Evolutionary conservation across 92 coral and sea anemone genomes (phyloP).

Genomic region (Pocillopora meandrina): DNA sequence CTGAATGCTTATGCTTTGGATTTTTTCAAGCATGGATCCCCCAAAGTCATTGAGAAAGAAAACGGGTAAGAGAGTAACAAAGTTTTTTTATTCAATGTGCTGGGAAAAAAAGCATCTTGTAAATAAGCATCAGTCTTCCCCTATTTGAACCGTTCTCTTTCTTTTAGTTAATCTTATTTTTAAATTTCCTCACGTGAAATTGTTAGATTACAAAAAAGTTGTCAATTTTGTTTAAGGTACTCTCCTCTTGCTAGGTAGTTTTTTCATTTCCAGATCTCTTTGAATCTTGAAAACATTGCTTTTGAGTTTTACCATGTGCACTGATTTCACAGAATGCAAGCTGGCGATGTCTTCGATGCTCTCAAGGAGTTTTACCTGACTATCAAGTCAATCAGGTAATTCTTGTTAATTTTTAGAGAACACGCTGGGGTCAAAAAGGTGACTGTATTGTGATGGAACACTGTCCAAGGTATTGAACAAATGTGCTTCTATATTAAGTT

Average conservation of each 20-base stretch:
- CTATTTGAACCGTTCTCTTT: not conserved
- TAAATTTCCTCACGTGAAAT: too few species aligned
- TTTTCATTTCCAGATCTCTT: not conserved
- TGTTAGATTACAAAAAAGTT: too few species aligned
- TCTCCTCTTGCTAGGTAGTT: not conserved
- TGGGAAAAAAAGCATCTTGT: too few species aligned
- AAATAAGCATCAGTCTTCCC: too few species aligned
- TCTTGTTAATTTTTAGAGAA: not conserved
- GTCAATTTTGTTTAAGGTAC: not conserved
- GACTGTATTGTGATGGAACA: not conserved
- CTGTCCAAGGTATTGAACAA: not conserved
- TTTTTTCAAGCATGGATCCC: slow-evolving; percentile 73
- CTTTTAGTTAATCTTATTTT: too few species aligned
- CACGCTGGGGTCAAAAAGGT: too few species aligned
- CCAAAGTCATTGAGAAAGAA: slow-evolving; percentile 27
- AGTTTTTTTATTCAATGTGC: not conserved
- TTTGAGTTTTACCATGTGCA: not conserved
- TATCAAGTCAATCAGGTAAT: slow-evolving; percentile 63
- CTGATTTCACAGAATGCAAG: slow-evolving; percentile 35
- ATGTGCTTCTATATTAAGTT: not conserved
- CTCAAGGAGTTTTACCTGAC: slow-evolving; percentile 65
- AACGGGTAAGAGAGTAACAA: slow-evolving; percentile 43
- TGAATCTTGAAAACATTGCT: too few species aligned
- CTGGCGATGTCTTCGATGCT: slow-evolving; percentile 50
- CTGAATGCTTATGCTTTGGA: slow-evolving; percentile 78